Base-by-base conservation (phyloP, 1,140 invertebrate species). In the Penaeus indicus region DNA sequence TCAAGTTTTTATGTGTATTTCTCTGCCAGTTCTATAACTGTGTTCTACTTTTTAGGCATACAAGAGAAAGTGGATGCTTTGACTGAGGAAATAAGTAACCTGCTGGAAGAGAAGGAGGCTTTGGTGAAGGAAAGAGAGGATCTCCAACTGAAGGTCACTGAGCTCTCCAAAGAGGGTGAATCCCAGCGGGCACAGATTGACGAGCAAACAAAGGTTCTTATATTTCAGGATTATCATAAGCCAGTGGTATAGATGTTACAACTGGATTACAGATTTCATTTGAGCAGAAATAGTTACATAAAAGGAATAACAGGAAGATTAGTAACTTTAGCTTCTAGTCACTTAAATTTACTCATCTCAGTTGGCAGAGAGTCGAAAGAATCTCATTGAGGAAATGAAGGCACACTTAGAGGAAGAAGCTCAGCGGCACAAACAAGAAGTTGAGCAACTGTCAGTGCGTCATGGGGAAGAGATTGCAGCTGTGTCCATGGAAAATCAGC, bases 381-480 rank as follows among this genome's bases (percentile, higher is more conserved):
- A 69, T 62, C 78, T 87, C 16, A 87, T 87, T 38, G 85, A 87
- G 16, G 85, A 87, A 27, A 87, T 87, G 85, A 87, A 87, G 64
- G 42, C 21, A n/a, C 85, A 87, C 63, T 81, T 87, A 64, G 79
- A 82, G 47, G 85, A 87, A 42, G 85, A 82, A 47, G 75, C 27
- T 16, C 78, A 87, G 8, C 64, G 64, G 25, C 85, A 87, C 38
- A 81, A 82, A 10, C 38, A 72, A 47, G 78, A 87, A 38, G 38
- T 87, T 27, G 85, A 87, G 8, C 22, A 72, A 21, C 54, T 87
- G 22, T 79, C 32, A 19, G 60, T 60, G 27, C 38, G 25, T 13
- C 85, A 87, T 38, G 67, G 62, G 72, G 85, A 87, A 22, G 85
- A 87, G 79, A 25, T 82, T 11, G 64, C n/a, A 11, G 19, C 47